Evolutionary conservation across 2,113 vertebrate genomes (phyloP).

Genomic region (Percopsis transmontana): DNA sequence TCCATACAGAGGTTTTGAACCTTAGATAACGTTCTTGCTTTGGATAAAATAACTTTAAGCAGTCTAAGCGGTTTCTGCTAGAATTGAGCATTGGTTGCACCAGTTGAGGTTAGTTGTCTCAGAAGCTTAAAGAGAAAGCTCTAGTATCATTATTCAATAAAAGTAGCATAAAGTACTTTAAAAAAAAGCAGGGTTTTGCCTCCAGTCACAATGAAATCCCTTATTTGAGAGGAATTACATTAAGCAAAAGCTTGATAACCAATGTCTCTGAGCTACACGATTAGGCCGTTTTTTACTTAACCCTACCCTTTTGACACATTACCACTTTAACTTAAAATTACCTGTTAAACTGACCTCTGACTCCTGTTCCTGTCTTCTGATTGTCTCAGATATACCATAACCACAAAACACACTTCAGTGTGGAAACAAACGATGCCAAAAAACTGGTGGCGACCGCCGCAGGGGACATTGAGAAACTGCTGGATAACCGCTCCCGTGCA

Average conservation of each 20-base stretch:
- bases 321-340: not conserved
- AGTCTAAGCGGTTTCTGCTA: no score
- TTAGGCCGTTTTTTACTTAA: no score
- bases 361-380: constrained; percentile 24
- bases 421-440: constrained; percentile 86
- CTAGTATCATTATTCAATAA: no score
- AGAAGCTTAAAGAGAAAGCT: no score
- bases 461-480: constrained; percentile 88
- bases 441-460: constrained; percentile 89
- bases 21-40: not conserved
- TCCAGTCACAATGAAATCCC: no score
- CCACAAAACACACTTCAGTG: constrained; percentile 81
- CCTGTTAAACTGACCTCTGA: constrained; percentile 13
- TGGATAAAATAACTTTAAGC: not conserved
- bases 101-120: no score
- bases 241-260: no score
- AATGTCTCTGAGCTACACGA: no score
- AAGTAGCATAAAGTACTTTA: no score
- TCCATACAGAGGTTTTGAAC: not conserved
- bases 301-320: not conserved
- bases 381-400: constrained; percentile 82
- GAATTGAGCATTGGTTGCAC: no score
- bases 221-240: no score
- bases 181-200: no score
- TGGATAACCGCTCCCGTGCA: constrained; percentile 87